Evolutionary conservation across 53 echinoderm and acorn worm genomes (phyloP).

Genomic region (Holothuria scabra): DNA sequence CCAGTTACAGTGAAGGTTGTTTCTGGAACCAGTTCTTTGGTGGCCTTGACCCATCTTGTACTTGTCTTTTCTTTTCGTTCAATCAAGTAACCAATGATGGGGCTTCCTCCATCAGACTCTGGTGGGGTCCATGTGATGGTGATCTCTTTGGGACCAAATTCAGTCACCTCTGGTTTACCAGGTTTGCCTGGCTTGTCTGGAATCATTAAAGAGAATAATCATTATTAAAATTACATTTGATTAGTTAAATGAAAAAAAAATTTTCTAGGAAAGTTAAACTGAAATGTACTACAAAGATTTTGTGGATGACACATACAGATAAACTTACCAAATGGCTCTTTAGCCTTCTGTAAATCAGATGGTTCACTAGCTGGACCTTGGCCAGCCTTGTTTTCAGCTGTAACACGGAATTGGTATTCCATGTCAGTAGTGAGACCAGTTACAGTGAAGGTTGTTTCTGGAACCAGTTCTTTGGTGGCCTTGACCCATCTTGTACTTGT

Average conservation of each 20-base stretch:
- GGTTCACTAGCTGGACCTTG: conserved; percentile 85
- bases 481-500: conserved; percentile 79
- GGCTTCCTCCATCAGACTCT: conserved; percentile 80
- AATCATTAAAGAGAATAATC: not conserved
- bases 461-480: conserved; percentile 58
- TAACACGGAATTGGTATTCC: conserved; percentile 82
- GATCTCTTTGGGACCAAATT: conserved; percentile 63
- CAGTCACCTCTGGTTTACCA: conserved; percentile 60
- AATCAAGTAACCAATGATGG: conserved; percentile 75
- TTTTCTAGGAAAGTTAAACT: no score
- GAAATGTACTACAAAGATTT: no score
- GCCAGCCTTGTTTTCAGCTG: conserved; percentile 83
- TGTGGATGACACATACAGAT: no score
- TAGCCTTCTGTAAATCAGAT: conserved; percentile 69
- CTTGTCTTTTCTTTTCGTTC: conserved; percentile 76
- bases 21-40: conserved; percentile 59
- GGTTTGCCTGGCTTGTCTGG: conserved; percentile 71
- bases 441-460: conserved; percentile 66
- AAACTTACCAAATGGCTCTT: conserved; percentile 76
- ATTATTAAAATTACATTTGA: not conserved
- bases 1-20: conserved; percentile 66
- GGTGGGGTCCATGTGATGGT: conserved; percentile 77
- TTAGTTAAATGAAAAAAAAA: no score
- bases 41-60: conserved; percentile 72
- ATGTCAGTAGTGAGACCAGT: conserved; percentile 71